These are phyloP conservation scores for Listronotus bonariensis DNA, from an alignment of 1,140 invertebrate genomes.

Conservation along the genomic window DNA sequence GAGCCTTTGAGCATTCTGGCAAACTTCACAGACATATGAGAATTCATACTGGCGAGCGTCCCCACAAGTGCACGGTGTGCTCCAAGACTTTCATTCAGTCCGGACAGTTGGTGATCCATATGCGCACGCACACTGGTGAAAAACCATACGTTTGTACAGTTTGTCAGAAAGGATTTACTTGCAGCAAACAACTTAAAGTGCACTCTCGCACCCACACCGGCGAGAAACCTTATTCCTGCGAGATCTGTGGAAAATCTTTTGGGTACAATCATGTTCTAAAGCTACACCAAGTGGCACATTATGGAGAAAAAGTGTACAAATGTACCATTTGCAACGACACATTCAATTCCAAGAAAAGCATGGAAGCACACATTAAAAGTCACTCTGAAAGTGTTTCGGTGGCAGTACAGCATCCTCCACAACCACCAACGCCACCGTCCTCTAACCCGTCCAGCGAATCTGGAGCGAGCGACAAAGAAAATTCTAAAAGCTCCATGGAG, in stretches of 20 bases:
- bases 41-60: constrained; percentile 89
- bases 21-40: constrained; percentile 91
- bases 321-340: constrained; percentile 88
- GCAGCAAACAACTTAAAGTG: constrained; percentile 88
- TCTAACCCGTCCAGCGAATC: constrained; percentile 50
- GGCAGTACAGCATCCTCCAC: constrained; percentile 51
- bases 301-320: constrained; percentile 89
- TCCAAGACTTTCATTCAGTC: constrained; percentile 89
- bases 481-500: constrained; percentile 49
- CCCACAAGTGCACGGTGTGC: constrained; percentile 92
- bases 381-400: constrained; percentile 71
- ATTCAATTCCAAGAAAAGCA: constrained; percentile 85
- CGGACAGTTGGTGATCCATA: constrained; percentile 83
- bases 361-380: constrained; percentile 89
- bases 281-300: constrained; percentile 87
- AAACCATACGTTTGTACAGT: constrained; percentile 86
- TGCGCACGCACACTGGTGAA: constrained; percentile 86
- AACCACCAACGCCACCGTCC: constrained; percentile 44
- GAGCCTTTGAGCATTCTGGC: constrained; percentile 91
- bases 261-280: constrained; percentile 86
- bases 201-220: constrained; percentile 84
- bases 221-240: constrained; percentile 74
- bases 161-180: constrained; percentile 86
- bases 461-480: constrained; percentile 59
- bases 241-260: constrained; percentile 78